These are phyloP conservation scores for Choloepus didactylus DNA, from an alignment of 2,797 vertebrate species.

Conservation along the genomic window DNA sequence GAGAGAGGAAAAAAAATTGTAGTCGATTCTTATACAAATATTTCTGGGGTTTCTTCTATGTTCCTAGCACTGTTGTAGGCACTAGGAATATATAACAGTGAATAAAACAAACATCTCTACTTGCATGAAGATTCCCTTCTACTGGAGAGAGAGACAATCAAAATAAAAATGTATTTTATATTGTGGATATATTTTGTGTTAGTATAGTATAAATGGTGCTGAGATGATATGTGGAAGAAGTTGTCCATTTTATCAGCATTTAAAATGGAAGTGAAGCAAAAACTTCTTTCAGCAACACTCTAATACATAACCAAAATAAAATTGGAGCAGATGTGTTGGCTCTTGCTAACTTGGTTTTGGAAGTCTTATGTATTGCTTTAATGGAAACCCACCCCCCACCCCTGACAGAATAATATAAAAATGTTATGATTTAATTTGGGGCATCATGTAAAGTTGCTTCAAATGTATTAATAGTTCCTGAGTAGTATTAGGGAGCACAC, in stretches of 20 bases:
- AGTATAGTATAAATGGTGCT: not conserved
- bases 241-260: slow-evolving; percentile 64
- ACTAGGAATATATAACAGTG: not conserved
- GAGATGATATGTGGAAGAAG: not conserved
- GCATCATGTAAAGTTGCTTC: slow-evolving; percentile 11
- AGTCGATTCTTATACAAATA: not conserved
- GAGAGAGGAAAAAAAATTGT: not conserved
- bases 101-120: slow-evolving; percentile 8
- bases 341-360: slow-evolving; percentile 62
- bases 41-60: slow-evolving; percentile 37
- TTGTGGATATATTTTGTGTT: slow-evolving; percentile 13
- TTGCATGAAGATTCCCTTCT: not conserved
- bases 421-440: slow-evolving; percentile 52
- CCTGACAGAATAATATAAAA: slow-evolving; percentile 27
- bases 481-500: slow-evolving; percentile 3
- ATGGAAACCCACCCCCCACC: slow-evolving; percentile 8
- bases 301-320: slow-evolving; percentile 67
- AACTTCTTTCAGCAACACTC: slow-evolving; percentile 65
- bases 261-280: slow-evolving; percentile 60
- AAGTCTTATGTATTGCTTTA: slow-evolving; percentile 65
- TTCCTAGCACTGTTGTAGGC: not conserved
- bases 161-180: slow-evolving; percentile 15
- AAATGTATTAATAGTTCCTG: slow-evolving; percentile 52
- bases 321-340: slow-evolving; percentile 62
- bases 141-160: not conserved